Evolutionary conservation across 2,888 invertebrate genomes (phyloP).

Genomic region (Caenorhabditis sulstoni): DNA sequence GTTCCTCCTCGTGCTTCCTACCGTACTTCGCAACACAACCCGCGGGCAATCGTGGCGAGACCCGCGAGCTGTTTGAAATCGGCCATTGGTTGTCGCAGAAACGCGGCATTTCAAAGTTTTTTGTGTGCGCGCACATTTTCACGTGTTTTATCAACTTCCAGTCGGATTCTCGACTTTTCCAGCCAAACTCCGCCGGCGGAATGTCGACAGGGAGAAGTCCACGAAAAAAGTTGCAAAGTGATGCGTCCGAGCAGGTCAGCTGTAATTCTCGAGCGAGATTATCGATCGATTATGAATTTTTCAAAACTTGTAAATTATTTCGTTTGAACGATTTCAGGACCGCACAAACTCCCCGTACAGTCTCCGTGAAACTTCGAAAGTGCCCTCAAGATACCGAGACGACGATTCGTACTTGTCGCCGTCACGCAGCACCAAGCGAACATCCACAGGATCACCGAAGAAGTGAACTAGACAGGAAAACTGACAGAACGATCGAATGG

Average conservation of each 20-base stretch:
- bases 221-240: conserved; percentile 42
- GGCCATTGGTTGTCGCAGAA: conserved; percentile 25
- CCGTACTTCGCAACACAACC: conserved; percentile 9
- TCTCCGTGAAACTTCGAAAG: conserved; percentile 62
- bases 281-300: conserved; percentile 3
- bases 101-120: conserved; percentile 58
- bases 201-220: conserved; percentile 61
- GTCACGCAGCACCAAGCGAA: conserved; percentile 26
- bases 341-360: conserved; percentile 59
- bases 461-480: conserved; percentile 36
- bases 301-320: not conserved
- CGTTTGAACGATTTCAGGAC: conserved; percentile 44
- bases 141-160: not conserved
- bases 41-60: conserved; percentile 47
- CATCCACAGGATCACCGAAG: conserved; percentile 44
- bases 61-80: conserved; percentile 49
- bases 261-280: not conserved
- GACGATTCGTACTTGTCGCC: conserved; percentile 53
- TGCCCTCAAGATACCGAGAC: conserved; percentile 68
- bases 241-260: conserved; percentile 33
- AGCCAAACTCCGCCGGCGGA: not conserved
- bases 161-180: conserved; percentile 4
- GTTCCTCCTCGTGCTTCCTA: conserved; percentile 1
- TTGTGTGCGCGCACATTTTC: conserved; percentile 15
- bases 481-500: no score